These are phyloP conservation scores for Pterophyllum scalare DNA, from an alignment of 2,113 vertebrate species.

Conservation along the genomic window DNA sequence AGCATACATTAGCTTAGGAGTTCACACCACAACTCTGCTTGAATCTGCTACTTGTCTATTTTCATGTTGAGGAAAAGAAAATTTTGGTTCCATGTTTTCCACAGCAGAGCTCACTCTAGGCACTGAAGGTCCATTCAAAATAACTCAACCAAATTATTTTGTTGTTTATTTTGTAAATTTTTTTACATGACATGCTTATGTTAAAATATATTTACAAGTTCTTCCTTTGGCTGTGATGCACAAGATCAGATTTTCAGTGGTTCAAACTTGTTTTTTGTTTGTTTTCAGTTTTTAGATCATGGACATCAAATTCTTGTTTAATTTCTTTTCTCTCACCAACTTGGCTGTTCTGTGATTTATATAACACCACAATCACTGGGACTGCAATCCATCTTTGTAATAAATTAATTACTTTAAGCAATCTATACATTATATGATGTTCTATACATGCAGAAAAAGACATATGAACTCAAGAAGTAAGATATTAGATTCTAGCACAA, in stretches of 20 bases:
- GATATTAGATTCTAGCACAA: constrained; percentile 24
- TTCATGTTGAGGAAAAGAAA: too few species aligned
- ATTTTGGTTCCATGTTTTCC: too few species aligned
- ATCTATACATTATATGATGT: background rate
- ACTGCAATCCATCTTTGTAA: background rate
- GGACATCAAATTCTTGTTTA: background rate
- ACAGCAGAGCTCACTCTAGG: too few species aligned
- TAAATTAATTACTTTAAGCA: background rate
- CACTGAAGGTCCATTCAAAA: too few species aligned
- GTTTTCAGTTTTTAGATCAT: background rate
- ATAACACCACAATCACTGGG: background rate
- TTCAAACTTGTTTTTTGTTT: background rate
- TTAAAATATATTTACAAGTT: background rate
- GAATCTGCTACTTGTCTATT: too few species aligned
- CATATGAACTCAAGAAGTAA: background rate
- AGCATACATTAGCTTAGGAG: too few species aligned
- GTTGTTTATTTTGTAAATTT: background rate
- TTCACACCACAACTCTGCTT: too few species aligned
- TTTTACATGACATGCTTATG: background rate
- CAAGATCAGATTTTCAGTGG: background rate
- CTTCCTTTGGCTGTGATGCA: background rate
- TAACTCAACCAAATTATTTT: background rate
- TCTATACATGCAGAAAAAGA: background rate
- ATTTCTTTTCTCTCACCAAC: background rate
- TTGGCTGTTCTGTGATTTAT: background rate